Evolutionary conservation across 2,797 vertebrate genomes (phyloP).

Genomic region (Falco naumanni): DNA sequence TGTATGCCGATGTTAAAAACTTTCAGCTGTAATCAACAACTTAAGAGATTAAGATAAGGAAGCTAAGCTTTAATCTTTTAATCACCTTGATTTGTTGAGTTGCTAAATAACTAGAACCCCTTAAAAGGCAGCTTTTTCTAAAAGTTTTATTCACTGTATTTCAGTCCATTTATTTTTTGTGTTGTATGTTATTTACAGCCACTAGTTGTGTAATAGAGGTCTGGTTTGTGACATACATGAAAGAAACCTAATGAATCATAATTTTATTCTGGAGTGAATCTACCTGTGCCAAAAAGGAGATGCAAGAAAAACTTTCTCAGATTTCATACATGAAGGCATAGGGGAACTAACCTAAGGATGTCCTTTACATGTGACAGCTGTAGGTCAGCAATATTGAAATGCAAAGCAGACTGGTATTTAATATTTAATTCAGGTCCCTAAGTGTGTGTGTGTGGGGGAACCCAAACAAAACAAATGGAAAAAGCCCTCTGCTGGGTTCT

Average conservation of each 20-base stretch:
- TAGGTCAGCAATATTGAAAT: neutral
- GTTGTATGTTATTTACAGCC: neutral
- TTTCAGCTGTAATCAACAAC: neutral
- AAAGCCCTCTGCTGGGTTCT: neutral
- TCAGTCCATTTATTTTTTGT: neutral
- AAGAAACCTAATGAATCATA: neutral
- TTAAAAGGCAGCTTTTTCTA: neutral
- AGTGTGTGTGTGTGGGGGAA: neutral
- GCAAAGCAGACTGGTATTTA: neutral
- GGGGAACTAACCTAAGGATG: neutral
- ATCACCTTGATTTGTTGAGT: neutral
- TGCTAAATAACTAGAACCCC: neutral
- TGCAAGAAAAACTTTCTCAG: neutral
- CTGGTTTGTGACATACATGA: neutral
- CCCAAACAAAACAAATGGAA: neutral
- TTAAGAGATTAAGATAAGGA: neutral
- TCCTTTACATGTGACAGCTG: neutral
- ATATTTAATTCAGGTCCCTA: neutral
- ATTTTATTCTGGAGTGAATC: neutral
- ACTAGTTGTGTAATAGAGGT: neutral
- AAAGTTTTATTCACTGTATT: neutral
- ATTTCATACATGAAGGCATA: neutral
- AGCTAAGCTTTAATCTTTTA: neutral
- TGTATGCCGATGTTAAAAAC: neutral
- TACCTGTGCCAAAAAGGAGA: neutral